Conservation (phyloP, 2,797 vertebrate species). For the Scleropages formosus region DNA sequence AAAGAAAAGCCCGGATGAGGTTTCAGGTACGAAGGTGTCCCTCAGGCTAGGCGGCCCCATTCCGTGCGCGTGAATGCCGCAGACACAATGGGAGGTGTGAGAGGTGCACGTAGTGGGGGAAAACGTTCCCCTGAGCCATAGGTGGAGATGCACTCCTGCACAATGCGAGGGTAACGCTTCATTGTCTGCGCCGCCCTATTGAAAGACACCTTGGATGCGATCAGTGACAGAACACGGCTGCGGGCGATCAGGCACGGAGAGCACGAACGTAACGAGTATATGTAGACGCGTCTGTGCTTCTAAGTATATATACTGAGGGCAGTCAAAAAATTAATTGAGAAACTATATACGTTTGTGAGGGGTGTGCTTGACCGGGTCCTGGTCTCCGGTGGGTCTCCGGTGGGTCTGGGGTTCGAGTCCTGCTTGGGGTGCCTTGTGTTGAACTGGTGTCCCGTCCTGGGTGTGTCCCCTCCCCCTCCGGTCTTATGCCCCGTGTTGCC, state of each 20-base stretch:
- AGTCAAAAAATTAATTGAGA: too few species aligned
- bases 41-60: constrained; percentile 37
- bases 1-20: constrained; percentile 43
- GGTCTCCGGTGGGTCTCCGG: too few species aligned
- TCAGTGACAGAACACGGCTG: constrained; percentile 62
- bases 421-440: too few species aligned
- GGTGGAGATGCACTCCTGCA: constrained; percentile 57
- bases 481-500: too few species aligned
- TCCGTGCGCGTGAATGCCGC: constrained; percentile 56
- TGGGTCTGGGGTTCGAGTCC: too few species aligned
- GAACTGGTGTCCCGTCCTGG: too few species aligned
- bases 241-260: constrained; percentile 48
- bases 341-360: too few species aligned
- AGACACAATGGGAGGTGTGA: constrained; percentile 47
- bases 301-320: not conserved
- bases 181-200: constrained; percentile 63
- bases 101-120: constrained; percentile 41
- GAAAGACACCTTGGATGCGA: constrained; percentile 49
- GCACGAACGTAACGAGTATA: too few species aligned
- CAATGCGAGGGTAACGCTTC: constrained; percentile 70
- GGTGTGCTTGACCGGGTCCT: too few species aligned
- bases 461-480: too few species aligned
- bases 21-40: constrained; percentile 58
- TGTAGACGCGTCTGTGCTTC: too few species aligned
- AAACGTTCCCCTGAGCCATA: constrained; percentile 53